A percentile compares a stretch with the other conserved stretches of the same genome.
These are phyloP conservation scores for Chaetodon trifasciatus DNA, from an alignment of 2,797 vertebrate species.

Conservation along the genomic window DNA sequence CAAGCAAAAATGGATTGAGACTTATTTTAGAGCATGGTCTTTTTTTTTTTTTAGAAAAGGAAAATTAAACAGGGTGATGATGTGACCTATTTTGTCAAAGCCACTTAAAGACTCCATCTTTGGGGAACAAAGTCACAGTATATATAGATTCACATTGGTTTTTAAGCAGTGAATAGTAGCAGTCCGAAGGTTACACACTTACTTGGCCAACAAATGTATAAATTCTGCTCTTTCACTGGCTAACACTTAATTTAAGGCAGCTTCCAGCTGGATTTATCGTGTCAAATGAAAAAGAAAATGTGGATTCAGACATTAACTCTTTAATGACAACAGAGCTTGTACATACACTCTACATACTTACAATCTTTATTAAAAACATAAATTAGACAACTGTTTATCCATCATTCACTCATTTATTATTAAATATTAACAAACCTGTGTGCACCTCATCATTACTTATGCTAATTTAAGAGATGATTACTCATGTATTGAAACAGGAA, in stretches of 20 bases:
- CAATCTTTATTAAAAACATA: neutral
- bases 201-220: slow-evolving; percentile 1
- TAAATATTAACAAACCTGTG: neutral
- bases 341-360: neutral
- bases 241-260: neutral
- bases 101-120: slow-evolving; percentile 67
- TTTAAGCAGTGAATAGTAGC: neutral
- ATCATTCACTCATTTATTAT: neutral
- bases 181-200: slow-evolving; percentile 45
- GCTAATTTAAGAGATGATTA: neutral
- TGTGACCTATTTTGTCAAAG: slow-evolving; percentile 77
- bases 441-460: neutral
- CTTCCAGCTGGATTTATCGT: neutral
- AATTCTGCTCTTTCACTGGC: too few species aligned
- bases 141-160: slow-evolving; percentile 37
- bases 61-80: slow-evolving; percentile 68
- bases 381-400: neutral
- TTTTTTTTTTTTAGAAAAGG: slow-evolving; percentile 56
- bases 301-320: slow-evolving; percentile 5
- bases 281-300: neutral
- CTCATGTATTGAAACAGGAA: neutral
- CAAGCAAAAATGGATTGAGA: slow-evolving; percentile 67
- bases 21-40: slow-evolving; percentile 66
- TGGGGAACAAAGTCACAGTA: slow-evolving; percentile 50
- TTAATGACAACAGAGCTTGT: neutral